Conservation (phyloP, 64 coral and sea anemone genomes). For the Anthopleura sola region DNA sequence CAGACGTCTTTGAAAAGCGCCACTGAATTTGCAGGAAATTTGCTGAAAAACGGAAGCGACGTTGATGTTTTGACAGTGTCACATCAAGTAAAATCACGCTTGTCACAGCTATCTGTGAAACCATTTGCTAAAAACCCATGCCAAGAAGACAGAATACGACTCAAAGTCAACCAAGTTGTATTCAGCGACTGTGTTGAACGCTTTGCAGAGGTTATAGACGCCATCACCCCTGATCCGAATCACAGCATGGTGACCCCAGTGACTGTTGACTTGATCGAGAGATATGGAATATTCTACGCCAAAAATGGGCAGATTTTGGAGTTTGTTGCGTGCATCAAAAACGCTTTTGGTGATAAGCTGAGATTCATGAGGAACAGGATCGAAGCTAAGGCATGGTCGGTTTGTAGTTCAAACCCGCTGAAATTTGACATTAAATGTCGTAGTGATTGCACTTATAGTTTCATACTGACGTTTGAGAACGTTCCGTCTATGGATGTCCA, state of each 20-base stretch:
- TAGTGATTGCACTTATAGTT: not conserved
- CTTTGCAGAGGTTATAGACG: not conserved
- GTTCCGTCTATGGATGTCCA: slow-evolving; percentile 4
- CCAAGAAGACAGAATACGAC: slow-evolving; percentile 2
- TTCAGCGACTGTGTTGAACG: not conserved
- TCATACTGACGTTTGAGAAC: not conserved
- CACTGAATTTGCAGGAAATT: not conserved
- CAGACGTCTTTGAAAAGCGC: slow-evolving; percentile 1
- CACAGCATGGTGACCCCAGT: not conserved
- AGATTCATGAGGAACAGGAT: not conserved
- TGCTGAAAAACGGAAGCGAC: not conserved
- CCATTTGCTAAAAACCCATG: not conserved
- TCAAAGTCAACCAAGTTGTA: not conserved
- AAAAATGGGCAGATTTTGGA: not conserved
- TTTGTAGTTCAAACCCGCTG: not conserved
- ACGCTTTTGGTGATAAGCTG: not conserved
- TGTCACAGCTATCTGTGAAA: not conserved
- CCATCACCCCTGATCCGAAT: not conserved
- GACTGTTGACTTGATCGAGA: not conserved
- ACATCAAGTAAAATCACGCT: not conserved
- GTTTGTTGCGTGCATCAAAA: not conserved
- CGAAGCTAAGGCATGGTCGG: not conserved
- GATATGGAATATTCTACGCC: not conserved
- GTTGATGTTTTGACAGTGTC: not conserved
- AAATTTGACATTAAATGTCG: not conserved